Percentiles rank a stretch among this genome's conserved stretches.
Evolutionary conservation across 2,888 invertebrate species (phyloP).

Genomic region (Notodonta dromedarius): DNA sequence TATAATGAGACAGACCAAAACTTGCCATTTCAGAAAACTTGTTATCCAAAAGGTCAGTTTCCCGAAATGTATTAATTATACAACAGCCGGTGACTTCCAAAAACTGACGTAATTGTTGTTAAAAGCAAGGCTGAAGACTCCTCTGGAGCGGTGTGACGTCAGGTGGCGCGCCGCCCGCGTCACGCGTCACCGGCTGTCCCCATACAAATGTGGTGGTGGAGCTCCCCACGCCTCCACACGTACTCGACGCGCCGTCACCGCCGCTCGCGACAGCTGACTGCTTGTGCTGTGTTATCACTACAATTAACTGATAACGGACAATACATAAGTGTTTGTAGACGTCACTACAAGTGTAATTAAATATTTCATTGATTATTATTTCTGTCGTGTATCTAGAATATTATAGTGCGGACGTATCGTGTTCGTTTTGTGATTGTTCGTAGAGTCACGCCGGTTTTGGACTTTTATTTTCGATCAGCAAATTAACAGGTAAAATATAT

Average conservation of each 20-base stretch:
- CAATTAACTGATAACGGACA: conserved; percentile 63
- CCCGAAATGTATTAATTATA: conserved; percentile 10
- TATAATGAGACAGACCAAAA: not conserved
- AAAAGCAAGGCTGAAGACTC: conserved; percentile 12
- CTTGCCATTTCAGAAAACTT: conserved; percentile 2
- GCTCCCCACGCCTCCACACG: conserved; percentile 60
- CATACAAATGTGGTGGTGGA: conserved; percentile 47
- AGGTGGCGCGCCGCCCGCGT: conserved; percentile 33
- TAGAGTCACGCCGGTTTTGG: not conserved
- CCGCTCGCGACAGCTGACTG: conserved; percentile 47
- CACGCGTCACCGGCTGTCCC: conserved; percentile 38
- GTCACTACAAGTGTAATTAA: conserved; percentile 34
- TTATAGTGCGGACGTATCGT: conserved; percentile 12
- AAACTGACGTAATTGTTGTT: conserved; percentile 29
- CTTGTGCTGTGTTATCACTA: conserved; percentile 51
- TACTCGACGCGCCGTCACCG: conserved; percentile 49
- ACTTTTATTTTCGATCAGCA: not conserved
- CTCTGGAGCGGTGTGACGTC: conserved; percentile 17
- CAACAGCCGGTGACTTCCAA: conserved; percentile 6
- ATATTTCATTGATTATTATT: conserved; percentile 16
- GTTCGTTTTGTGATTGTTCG: conserved; percentile 8
- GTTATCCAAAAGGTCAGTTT: conserved; percentile 19
- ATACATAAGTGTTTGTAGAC: conserved; percentile 50
- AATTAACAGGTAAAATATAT: not conserved
- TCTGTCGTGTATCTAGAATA: conserved; percentile 17